A percentile compares a stretch with the other conserved stretches of the same genome.
These are phyloP conservation scores for Euplexia lucipara DNA, from an alignment of 2,888 invertebrate species.

Conservation along the genomic window DNA sequence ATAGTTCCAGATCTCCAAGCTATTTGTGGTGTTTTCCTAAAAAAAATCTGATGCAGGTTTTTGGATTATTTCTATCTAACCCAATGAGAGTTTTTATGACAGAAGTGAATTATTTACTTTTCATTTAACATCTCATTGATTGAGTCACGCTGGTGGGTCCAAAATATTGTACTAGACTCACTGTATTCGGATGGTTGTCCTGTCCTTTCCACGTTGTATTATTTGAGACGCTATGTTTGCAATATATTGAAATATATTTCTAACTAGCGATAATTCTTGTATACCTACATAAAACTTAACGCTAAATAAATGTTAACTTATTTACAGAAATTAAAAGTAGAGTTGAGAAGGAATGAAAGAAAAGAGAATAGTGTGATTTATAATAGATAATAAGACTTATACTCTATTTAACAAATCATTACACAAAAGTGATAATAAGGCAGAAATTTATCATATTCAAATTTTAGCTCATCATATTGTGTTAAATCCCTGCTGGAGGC, in stretches of 20 bases:
- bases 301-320: conserved; percentile 22
- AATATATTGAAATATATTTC: conserved; percentile 49
- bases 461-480: not conserved
- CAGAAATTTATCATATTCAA: not conserved
- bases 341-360: conserved; percentile 40
- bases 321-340: conserved; percentile 45
- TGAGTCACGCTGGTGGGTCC: too few species aligned
- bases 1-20: too few species aligned
- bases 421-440: not conserved
- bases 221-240: conserved; percentile 36
- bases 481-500: conserved; percentile 27
- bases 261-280: conserved; percentile 33
- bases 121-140: too few species aligned
- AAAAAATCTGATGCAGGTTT: too few species aligned
- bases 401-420: conserved; percentile 21
- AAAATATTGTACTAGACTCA: too few species aligned
- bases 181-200: too few species aligned
- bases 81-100: too few species aligned
- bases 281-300: conserved; percentile 18
- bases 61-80: too few species aligned
- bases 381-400: conserved; percentile 13
- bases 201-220: not conserved
- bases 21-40: too few species aligned
- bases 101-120: too few species aligned
- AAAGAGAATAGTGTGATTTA: conserved; percentile 12